phyloP scores from a whole-genome alignment of 2,888 invertebrate species.

The Epinotia brunnichana region DNA sequence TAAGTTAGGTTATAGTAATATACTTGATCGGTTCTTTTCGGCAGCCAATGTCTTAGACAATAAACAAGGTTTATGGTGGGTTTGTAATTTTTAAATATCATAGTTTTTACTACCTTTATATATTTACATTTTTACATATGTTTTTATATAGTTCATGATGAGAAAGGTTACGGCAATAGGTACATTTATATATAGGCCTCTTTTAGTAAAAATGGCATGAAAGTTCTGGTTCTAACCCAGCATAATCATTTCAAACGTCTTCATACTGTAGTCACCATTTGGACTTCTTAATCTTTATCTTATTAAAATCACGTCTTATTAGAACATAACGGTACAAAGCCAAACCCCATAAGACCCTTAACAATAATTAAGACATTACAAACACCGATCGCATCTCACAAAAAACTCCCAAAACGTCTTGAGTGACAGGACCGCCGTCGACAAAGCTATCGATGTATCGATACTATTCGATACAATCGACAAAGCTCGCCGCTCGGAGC shows the following conservation, averaged over 20 bases:
- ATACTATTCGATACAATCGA: constrained; percentile 63
- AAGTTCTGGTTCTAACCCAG: too few relatives aligned
- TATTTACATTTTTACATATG: too few relatives aligned
- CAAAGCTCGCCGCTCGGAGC: constrained; percentile 76
- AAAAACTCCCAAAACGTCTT: constrained; percentile 76
- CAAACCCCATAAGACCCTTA: constrained; percentile 29
- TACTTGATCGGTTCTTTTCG: neutral
- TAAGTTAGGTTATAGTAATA: neutral
- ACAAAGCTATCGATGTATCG: constrained; percentile 72
- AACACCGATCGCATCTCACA: constrained; percentile 65
- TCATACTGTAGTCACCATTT: neutral
- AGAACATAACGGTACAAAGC: constrained; percentile 18
- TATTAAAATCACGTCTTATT: constrained; percentile 22
- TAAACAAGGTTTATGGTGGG: too few relatives aligned
- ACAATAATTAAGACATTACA: constrained; percentile 49
- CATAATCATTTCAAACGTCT: neutral
- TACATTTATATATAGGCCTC: too few relatives aligned
- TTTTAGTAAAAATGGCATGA: too few relatives aligned
- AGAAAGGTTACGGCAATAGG: too few relatives aligned
- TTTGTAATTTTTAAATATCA: too few relatives aligned
- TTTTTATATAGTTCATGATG: too few relatives aligned
- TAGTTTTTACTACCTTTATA: too few relatives aligned
- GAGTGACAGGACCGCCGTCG: constrained; percentile 83
- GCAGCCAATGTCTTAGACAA: too few relatives aligned
- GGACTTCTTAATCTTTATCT: neutral